Percentiles rank a stretch among this genome's conserved stretches.
Evolutionary conservation across 2,113 vertebrate genomes (phyloP).

Genomic region (Piprites chloris): DNA sequence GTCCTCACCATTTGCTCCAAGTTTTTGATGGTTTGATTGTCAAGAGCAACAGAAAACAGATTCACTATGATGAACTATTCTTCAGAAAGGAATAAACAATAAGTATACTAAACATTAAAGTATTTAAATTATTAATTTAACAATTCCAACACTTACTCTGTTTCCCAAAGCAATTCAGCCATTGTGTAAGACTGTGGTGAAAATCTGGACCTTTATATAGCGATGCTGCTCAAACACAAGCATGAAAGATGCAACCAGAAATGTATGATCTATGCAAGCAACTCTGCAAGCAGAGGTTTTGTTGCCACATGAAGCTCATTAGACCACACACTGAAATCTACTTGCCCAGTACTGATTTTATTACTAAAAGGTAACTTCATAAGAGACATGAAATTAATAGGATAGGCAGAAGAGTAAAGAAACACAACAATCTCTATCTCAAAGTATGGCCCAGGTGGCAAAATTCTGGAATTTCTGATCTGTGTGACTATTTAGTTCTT

Average conservation of each 20-base stretch:
- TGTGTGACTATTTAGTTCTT: background rate
- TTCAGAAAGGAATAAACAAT: background rate
- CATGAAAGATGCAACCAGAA: background rate
- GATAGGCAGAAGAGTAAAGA: background rate
- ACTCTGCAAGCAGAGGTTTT: background rate
- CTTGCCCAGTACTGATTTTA: background rate
- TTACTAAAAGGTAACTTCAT: background rate
- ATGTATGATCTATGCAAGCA: background rate
- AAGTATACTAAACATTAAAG: background rate
- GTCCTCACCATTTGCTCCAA: background rate
- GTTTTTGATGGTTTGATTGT: background rate
- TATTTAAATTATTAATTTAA: background rate
- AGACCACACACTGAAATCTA: background rate
- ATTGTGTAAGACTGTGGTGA: background rate
- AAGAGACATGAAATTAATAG: background rate
- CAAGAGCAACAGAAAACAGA: background rate
- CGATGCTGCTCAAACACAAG: background rate
- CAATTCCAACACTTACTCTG: background rate
- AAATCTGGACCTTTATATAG: background rate
- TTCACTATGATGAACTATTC: background rate
- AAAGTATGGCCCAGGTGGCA: background rate
- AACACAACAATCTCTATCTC: background rate
- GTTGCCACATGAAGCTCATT: background rate
- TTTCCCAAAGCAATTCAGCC: background rate
- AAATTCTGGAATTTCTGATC: background rate